phyloP scores from a whole-genome alignment of 1,140 invertebrate genomes.

The Sesamia nonagrioides region DNA sequence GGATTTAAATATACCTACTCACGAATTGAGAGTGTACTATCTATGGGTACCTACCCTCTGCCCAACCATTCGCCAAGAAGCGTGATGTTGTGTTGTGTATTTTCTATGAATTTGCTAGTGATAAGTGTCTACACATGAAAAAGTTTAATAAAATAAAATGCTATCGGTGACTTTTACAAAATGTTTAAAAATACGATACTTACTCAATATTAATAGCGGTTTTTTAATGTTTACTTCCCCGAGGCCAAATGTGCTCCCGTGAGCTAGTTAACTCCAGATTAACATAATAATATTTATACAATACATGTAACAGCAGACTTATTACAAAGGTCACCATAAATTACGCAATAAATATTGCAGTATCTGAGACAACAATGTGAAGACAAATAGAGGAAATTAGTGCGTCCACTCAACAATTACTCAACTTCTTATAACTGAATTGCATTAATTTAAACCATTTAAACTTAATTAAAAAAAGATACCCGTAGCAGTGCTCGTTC shows the following conservation, averaged over 20 bases:
- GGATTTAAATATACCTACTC: too few relatives aligned
- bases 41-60: too few relatives aligned
- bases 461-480: conserved; percentile 40
- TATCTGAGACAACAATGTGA: conserved; percentile 22
- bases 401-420: conserved; percentile 29
- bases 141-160: neutral
- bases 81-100: too few relatives aligned
- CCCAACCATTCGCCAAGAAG: too few relatives aligned
- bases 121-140: too few relatives aligned
- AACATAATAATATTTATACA: conserved; percentile 35
- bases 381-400: conserved; percentile 28
- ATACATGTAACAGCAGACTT: conserved; percentile 34
- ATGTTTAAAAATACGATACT: neutral
- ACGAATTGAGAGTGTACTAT: too few relatives aligned
- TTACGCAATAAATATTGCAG: conserved; percentile 16
- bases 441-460: conserved; percentile 16
- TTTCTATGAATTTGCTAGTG: too few relatives aligned
- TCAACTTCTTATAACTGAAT: conserved; percentile 16
- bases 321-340: conserved; percentile 23
- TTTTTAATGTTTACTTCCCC: conserved; percentile 7
- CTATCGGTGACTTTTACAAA: neutral
- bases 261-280: conserved; percentile 7
- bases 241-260: neutral
- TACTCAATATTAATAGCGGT: neutral
- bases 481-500: conserved; percentile 13